Evolutionary conservation across 2,113 vertebrate species (phyloP), one percentile per base, ranked within the genome.

Genomic region (Myiozetetes cayanensis): DNA sequence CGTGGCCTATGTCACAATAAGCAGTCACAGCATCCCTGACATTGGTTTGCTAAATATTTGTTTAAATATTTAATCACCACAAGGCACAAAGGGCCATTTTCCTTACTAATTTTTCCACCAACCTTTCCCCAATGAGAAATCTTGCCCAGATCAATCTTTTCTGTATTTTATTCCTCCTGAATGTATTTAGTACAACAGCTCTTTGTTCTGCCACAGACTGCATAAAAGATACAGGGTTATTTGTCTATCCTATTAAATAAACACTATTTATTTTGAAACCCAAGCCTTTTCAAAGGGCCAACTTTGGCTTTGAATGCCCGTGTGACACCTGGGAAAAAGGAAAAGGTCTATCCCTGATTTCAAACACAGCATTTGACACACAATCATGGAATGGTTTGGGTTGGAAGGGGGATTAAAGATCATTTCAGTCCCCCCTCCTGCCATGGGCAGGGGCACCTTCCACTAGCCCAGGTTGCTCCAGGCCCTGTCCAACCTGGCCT

Each of bases 191-290:
- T 15, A 28, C 56, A 76, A 49, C 31, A 63, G 47, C 39, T 79
- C 82, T 80, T 75, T 94, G 68, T 87, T 85, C 68, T 50, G 58
- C 28, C 53, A 58, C 39, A n/a, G 81, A 28, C n/a, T 67, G 73
- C 28, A 52, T 62, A 70, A 56, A 67, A 44, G 33, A 65, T 37
- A 50, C 24, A 72, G 56, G 31, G 33, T 56, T 78, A 27, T 52
- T 56, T 87, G 46, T 43, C 24, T 14, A 27, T 14, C 23, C 14
- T 9, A 61, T 47, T 28, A 61, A 70, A 87, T 20, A 65, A 80
- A 47, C 4, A 30, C 9, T 13, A 8, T 72, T 91, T 81, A n/a
- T 55, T 93, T 73, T 73, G 73, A 70, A 93, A 76, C 24, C 62
- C 22, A 20, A 78, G 27, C n/a, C 24, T 90, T 74, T 62, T 24